phyloP scores from a whole-genome alignment of 37 sponge, comb jelly and placozoan genomes.

The Cliona cf. orientalis region DNA sequence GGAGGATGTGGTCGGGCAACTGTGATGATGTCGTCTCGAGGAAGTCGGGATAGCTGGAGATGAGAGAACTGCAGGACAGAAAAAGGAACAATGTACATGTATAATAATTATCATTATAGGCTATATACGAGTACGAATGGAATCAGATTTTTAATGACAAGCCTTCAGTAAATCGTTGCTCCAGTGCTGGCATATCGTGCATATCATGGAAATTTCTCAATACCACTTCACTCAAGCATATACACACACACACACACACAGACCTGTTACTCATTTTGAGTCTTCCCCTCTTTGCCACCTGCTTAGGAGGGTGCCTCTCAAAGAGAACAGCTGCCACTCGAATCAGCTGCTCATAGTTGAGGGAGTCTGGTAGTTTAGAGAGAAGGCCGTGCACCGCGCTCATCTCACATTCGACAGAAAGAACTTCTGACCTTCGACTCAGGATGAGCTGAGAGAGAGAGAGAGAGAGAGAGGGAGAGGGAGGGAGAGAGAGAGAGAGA shows the following conservation, averaged over 20 bases:
- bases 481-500: neutral
- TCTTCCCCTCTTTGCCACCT: conserved; percentile 16
- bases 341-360: conserved; percentile 64
- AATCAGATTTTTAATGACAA: no score
- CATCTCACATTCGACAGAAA: conserved; percentile 86
- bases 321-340: conserved; percentile 36
- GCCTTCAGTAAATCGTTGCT: no score
- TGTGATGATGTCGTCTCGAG: conserved; percentile 27
- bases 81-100: neutral
- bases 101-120: neutral
- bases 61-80: conserved; percentile 21
- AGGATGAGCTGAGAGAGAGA: conserved; percentile 61
- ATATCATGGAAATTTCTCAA: no score
- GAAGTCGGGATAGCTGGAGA: conserved; percentile 39
- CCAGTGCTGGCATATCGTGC: no score
- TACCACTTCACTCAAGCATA: no score
- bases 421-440: conserved; percentile 55
- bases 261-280: conserved; percentile 38
- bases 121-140: neutral
- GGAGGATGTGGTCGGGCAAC: conserved; percentile 48
- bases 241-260: no score
- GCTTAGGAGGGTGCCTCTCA: conserved; percentile 50
- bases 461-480: neutral
- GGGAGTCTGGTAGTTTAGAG: conserved; percentile 46
- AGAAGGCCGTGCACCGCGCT: conserved; percentile 78